phyloP scores from a whole-genome alignment of 2,113 vertebrate genomes.

The Columbina picui region DNA sequence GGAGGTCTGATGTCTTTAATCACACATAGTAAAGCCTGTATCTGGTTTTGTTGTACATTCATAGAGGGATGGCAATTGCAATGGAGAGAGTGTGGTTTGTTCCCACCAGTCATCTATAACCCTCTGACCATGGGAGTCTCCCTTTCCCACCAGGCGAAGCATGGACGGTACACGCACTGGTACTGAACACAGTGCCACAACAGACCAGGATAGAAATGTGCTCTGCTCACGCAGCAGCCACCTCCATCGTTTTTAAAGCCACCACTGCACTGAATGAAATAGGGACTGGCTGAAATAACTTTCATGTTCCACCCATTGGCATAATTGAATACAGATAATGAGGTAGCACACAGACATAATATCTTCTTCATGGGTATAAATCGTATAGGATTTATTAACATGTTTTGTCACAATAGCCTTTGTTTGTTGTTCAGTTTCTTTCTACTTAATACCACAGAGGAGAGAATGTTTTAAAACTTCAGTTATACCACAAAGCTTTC shows the following conservation, averaged over 20 bases:
- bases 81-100: not conserved
- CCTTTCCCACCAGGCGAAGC: not conserved
- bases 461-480: not conserved
- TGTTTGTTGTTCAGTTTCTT: not conserved
- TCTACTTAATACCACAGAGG: not conserved
- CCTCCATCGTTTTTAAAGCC: not conserved
- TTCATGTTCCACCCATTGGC: too few relatives aligned
- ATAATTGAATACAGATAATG: not conserved
- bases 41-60: not conserved
- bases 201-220: fast-evolving
- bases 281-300: not conserved
- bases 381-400: not conserved
- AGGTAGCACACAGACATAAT: not conserved
- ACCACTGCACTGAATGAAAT: not conserved
- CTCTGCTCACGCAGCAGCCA: fast-evolving
- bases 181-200: fast-evolving
- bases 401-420: not conserved
- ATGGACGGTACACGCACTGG: fast-evolving
- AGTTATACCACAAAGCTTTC: not conserved
- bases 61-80: not conserved
- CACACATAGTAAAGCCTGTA: not conserved
- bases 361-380: not conserved
- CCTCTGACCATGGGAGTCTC: too few relatives aligned
- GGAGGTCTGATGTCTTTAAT: not conserved
- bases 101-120: not conserved